These are phyloP conservation scores for Alectoris magna DNA, from an alignment of 2,797 vertebrate genomes.

Conservation along the genomic window DNA sequence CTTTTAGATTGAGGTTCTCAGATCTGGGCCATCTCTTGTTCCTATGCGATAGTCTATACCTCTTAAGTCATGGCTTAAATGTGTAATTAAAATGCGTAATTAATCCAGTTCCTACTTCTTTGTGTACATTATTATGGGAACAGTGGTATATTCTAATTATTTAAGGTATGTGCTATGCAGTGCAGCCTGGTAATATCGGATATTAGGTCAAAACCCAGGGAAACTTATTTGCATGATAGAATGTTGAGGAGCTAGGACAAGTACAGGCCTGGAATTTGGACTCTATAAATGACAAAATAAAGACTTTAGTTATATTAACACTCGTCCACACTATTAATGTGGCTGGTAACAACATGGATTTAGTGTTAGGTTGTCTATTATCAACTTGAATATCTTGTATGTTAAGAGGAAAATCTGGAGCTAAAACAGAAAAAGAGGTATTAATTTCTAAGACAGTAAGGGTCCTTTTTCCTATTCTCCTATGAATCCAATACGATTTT, in stretches of 20 bases:
- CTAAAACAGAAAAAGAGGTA: not conserved
- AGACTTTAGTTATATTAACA: fast-evolving
- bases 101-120: not conserved
- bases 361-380: not conserved
- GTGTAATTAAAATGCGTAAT: not conserved
- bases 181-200: not conserved
- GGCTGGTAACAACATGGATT: not conserved
- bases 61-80: not conserved
- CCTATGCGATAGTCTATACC: not conserved
- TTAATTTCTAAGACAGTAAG: not conserved
- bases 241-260: not conserved
- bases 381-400: not conserved
- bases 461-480: not conserved
- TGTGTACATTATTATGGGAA: not conserved
- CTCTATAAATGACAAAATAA: not conserved
- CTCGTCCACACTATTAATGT: not conserved
- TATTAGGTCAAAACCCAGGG: not conserved
- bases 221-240: not conserved
- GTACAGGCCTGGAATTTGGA: not conserved
- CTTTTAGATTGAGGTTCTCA: not conserved
- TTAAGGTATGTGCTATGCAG: not conserved
- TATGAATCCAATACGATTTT: not conserved
- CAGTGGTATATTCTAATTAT: not conserved
- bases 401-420: not conserved
- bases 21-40: not conserved